phyloP scores from a whole-genome alignment of 2,113 vertebrate genomes.

The rat (Rattus norvegicus) region DNA sequence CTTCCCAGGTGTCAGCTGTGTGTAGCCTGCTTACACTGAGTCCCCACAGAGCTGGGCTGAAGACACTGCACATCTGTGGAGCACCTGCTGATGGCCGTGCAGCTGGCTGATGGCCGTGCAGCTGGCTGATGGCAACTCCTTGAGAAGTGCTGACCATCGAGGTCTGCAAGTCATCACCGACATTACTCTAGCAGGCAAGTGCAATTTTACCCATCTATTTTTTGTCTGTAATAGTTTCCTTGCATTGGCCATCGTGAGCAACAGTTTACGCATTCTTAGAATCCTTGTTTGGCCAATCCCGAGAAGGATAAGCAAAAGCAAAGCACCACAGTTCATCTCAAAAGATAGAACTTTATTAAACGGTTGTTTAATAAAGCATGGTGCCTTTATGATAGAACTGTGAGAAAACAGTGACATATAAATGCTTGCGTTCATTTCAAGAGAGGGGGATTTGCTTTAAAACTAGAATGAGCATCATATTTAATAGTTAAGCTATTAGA shows the following conservation, averaged over 20 bases:
- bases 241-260: neutral
- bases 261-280: neutral
- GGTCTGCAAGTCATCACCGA: neutral
- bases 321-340: neutral
- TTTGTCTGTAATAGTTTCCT: neutral
- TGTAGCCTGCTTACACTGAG: rapidly evolving
- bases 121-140: too few species aligned
- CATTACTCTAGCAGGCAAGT: neutral
- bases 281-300: neutral
- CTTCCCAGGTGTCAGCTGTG: neutral
- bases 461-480: neutral
- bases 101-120: too few species aligned
- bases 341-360: neutral
- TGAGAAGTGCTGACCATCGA: neutral
- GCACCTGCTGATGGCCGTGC: neutral
- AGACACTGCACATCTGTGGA: neutral
- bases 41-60: neutral
- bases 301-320: neutral
- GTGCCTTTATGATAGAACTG: neutral
- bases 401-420: neutral
- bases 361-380: neutral
- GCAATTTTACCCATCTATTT: neutral
- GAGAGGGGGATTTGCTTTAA: neutral
- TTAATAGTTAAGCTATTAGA: neutral
- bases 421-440: neutral